Base-by-base conservation (phyloP, 2,113 vertebrate species). In the Malurus alboscapulatus region DNA sequence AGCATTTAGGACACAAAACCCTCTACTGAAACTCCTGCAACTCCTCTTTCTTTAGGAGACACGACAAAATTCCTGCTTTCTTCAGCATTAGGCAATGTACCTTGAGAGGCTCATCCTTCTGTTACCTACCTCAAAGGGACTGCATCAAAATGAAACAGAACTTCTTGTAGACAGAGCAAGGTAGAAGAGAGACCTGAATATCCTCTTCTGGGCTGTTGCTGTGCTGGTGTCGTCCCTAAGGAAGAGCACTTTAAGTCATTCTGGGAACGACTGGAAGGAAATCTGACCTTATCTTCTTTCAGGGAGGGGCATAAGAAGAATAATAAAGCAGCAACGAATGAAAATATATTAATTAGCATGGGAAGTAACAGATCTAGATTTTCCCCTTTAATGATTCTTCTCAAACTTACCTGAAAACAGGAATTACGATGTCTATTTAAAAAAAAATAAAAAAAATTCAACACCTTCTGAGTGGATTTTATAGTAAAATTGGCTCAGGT, bases 1-100 rank as follows among this genome's bases (percentile, higher is more conserved):
- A 25, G 15, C 36, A 24, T 2, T 3, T 29, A 50, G 17, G 32
- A 16, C n/a, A 75, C 5, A 6, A n/a, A 76, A 19, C 1, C 1
- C 10, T 69, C 0, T 0, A 51, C 66, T 81, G 32, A 50, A 92
- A 75, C 9, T 48, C 30, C 34, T 80, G 18, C 20, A 53, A 32
- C 13, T 83, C 14, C 4, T 62, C 14, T 90, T 75, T 79, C 72
- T 59, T 17, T 24, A n/a, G 59, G 27, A 74, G 45, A 38, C 12
- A 17, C 13, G 17, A 27, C 16, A 48, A 7, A 48, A 7, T 5
- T 50, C 34, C 48, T 65, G 12, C 44, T 73, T 45, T 44, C 36
- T 50, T 57, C 29, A 45, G 34, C 17, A 38, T 54, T 26, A 32
- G 19, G 5, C 9, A 40, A 11, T 44, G 21, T 66, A 71, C 26